Evolutionary conservation across 2,888 invertebrate genomes (phyloP), one percentile per base, ranked within the genome.

Genomic region (Drosophila diplacantha): DNA sequence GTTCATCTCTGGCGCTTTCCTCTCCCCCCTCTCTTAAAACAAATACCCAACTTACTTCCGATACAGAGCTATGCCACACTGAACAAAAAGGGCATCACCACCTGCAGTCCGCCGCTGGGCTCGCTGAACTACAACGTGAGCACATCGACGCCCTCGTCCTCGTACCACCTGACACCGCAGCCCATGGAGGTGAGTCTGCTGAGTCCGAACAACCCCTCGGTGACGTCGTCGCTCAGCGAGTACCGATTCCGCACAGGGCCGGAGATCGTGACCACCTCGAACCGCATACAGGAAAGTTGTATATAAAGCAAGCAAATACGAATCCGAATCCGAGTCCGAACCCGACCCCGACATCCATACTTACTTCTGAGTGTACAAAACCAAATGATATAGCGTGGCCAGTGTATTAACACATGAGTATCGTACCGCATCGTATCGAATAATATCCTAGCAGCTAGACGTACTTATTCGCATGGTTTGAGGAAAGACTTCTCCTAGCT

Each of bases 281-380:
- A 95, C 90, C 92, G 94, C 85, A 95, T 95, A 89, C 95, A 95
- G 89, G 95, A 95, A 90, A 95, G 95, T 90, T 95, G 95, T 93
- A 95, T 95, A 93, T 95, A 94, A 94, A 88, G 63, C 60, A 26
- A 44, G 18, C 57, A 43, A 64, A 38, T 37, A 14, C 49, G 35
- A 20, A 54, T 20, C 50, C 34, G 18, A 26, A 55, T 35, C 43
- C 43, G 16, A 16, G 7, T 11, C 43, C 32, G 7, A 11, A 24
- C 16, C 24, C 22, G 20, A 60, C 20, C 29, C 29, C 29, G 3
- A 51, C 49, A 55, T 43, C 43, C 49, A 63, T 52, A 61, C 71
- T 71, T 60, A 65, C 64, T 70, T 73, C 77, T 77, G 69, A 63
- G 64, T 74, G 77, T 73, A 60, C 61, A 64, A 73, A 63, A 55